Base-by-base conservation (phyloP, 2,113 vertebrate genomes). In the Gambusia holbrooki region DNA sequence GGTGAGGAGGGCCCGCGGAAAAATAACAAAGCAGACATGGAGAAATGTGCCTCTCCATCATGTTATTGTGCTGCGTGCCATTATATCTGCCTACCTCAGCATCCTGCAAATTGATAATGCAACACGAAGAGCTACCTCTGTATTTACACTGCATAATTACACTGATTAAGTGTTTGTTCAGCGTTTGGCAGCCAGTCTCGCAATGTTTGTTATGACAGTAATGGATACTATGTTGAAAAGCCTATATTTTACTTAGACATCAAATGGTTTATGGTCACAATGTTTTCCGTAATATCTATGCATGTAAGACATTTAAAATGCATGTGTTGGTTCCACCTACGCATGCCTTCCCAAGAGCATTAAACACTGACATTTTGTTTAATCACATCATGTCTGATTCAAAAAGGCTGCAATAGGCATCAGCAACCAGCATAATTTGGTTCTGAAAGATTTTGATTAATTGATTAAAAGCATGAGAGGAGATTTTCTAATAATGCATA, bases 31-130 rank as follows among this genome's bases (percentile, higher is more conserved):
- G 63, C 33, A 82, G 66, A 54, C 69, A 69, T 63, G 74, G 72
- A 87, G 82, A 73, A 82, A 73, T 80, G 63, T 45, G 70, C 28
- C 74, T 82, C 84, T 81, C 80, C 77, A 74, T 88, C 83, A 70
- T 22, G 35, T 83, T 65, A 75, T 70, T 85, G 28, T 85, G 61
- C 64, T 19, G 45, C 13, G 22, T 64, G 62, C 27, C 29, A 74
- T 27, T 71, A 17, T 58, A 74, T 66, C 45, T 66, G 63, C 63
- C 37, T 74, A 58, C 30, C n/a, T 58, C 32, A 35, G n/a, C 27
- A 35, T 35, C 45, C 33, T 27, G 8, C 71, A 58, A 54, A 74
- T 37, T 54, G 45, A 66, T 48, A 27, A 73, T 73, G 15, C 60
- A 25, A 12, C 11, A 29, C 35, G 6, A 30, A 48, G 40, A 19